Evolutionary conservation across 2,797 vertebrate genomes (phyloP).

Genomic region (Syngnathus acus): DNA sequence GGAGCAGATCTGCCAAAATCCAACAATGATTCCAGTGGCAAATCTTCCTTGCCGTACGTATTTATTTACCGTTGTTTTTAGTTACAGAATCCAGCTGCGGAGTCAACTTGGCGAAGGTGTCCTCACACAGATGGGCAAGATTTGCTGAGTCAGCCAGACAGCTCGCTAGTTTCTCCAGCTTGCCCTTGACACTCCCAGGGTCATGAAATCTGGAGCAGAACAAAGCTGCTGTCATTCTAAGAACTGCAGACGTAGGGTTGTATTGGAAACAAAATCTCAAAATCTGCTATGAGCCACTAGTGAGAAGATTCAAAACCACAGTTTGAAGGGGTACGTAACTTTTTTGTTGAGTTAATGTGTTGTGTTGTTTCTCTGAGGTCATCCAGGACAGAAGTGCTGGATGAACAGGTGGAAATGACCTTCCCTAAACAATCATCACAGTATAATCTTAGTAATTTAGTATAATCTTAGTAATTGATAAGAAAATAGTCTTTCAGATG

Average conservation of each 20-base stretch:
- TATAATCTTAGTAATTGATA: background rate
- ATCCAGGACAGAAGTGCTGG: constrained; percentile 44
- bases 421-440: constrained; percentile 40
- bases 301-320: background rate
- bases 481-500: background rate
- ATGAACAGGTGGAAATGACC: constrained; percentile 39
- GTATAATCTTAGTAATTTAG: background rate
- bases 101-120: constrained; percentile 49
- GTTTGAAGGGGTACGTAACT: constrained; percentile 35
- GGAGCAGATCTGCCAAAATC: constrained; percentile 64
- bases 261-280: no score
- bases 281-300: no score
- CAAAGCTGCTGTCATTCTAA: background rate
- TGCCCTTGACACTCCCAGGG: constrained; percentile 8
- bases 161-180: constrained; percentile 45
- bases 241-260: background rate
- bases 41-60: background rate
- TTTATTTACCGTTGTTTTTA: constrained; percentile 22
- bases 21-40: background rate
- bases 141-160: constrained; percentile 55
- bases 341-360: constrained; percentile 45
- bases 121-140: constrained; percentile 39
- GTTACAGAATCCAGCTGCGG: constrained; percentile 17
- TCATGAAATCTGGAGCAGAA: constrained; percentile 44
- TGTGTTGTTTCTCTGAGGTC: constrained; percentile 33